Conservation (phyloP, 2,113 vertebrate species). For the Lichenostomus cassidix region DNA sequence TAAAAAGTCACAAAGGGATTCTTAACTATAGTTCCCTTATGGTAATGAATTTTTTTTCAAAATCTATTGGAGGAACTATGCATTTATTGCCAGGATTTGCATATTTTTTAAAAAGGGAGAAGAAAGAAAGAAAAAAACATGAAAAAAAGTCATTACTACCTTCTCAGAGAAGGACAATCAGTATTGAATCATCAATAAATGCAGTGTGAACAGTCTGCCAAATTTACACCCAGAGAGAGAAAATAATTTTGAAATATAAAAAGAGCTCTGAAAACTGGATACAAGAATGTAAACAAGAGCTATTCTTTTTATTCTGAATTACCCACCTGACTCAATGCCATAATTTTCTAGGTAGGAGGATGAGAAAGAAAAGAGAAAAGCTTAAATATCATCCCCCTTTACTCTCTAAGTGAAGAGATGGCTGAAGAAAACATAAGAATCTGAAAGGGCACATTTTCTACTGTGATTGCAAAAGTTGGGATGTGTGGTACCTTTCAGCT, state of each 20-base stretch:
- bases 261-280: background rate
- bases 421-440: slow-evolving; percentile 14
- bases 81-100: background rate
- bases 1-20: background rate
- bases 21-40: background rate
- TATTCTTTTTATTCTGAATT: slow-evolving; percentile 25
- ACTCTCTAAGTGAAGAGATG: background rate
- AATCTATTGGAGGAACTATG: background rate
- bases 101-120: background rate
- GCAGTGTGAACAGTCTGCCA: background rate
- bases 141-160: background rate
- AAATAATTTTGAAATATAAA: slow-evolving; percentile 21
- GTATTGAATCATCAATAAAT: slow-evolving; percentile 2
- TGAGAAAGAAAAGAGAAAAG: background rate
- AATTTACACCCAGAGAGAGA: background rate
- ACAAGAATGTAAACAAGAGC: slow-evolving; percentile 24
- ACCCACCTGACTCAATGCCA: background rate
- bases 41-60: background rate
- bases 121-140: too few relatives aligned
- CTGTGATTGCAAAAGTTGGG: background rate
- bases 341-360: slow-evolving; percentile 39
- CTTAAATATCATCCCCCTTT: background rate
- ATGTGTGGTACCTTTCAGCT: background rate
- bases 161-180: background rate
- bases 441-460: slow-evolving; percentile 13